phyloP scores from a whole-genome alignment of 35 echinoderm and acorn worm species.

The Amphiura filiformis region DNA sequence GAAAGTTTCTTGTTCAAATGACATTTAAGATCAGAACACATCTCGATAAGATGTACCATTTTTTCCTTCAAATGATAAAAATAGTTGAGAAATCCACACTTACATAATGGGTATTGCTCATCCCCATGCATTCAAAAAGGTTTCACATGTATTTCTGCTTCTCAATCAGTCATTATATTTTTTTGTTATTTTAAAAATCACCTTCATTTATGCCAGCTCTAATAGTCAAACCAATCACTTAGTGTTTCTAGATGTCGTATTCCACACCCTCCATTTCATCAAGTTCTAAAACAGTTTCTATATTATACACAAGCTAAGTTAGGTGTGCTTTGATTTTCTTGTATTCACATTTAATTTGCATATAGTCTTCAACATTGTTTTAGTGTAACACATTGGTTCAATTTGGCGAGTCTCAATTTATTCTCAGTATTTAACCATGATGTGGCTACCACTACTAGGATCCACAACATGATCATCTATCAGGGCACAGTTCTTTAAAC shows the following conservation, averaged over 20 bases:
- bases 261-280: neutral
- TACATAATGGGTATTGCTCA: no score
- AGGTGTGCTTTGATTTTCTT: neutral
- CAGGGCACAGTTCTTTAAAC: no score
- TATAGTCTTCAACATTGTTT: constrained; percentile 6
- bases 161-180: no score
- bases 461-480: no score
- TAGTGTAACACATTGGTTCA: neutral
- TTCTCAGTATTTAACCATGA: neutral
- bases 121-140: no score
- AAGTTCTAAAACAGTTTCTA: neutral
- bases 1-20: no score
- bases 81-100: no score
- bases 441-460: constrained; percentile 6
- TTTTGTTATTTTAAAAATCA: neutral
- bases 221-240: neutral
- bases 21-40: no score
- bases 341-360: constrained; percentile 6
- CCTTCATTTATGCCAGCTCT: neutral
- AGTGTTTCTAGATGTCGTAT: no score
- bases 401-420: neutral
- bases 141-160: no score
- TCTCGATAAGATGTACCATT: no score
- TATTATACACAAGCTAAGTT: neutral
- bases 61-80: no score